Evolutionary conservation across 2,113 vertebrate genomes (phyloP).

Genomic region (Xiphorhynchus elegans): DNA sequence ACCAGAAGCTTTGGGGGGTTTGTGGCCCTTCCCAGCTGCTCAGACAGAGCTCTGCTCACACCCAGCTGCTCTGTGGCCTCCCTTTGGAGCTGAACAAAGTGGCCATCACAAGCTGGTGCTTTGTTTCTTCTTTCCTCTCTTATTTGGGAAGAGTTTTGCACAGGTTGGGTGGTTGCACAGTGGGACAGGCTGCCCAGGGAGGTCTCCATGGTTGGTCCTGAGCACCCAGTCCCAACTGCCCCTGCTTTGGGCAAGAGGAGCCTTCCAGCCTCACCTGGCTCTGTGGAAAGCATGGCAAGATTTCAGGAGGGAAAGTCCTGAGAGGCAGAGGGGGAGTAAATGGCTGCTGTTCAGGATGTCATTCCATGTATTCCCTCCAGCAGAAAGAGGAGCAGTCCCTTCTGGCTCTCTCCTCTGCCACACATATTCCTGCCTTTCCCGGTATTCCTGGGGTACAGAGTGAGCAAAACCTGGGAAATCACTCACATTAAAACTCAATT

Average conservation of each 20-base stretch:
- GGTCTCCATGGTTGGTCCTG: background rate
- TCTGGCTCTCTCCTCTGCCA: background rate
- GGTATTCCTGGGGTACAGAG: background rate
- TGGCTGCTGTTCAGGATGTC: background rate
- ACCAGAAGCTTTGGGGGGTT: background rate
- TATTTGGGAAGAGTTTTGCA: background rate
- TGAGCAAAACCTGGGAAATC: background rate
- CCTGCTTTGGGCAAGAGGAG: background rate
- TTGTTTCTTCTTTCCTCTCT: background rate
- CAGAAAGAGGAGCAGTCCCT: background rate
- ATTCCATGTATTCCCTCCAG: background rate
- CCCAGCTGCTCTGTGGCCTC: background rate
- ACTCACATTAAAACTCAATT: background rate
- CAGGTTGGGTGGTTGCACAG: background rate
- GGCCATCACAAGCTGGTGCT: slow-evolving; percentile 6
- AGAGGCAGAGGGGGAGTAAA: background rate
- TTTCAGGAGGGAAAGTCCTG: background rate
- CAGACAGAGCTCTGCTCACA: background rate
- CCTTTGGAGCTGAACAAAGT: background rate
- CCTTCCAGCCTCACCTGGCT: background rate
- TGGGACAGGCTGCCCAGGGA: background rate
- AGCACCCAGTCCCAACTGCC: background rate
- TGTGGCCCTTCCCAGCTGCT: background rate
- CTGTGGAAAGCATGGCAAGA: background rate
- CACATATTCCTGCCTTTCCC: background rate